These are phyloP conservation scores for Cyprinodon tularosa DNA, from an alignment of 2,113 vertebrate species.

Conservation along the genomic window DNA sequence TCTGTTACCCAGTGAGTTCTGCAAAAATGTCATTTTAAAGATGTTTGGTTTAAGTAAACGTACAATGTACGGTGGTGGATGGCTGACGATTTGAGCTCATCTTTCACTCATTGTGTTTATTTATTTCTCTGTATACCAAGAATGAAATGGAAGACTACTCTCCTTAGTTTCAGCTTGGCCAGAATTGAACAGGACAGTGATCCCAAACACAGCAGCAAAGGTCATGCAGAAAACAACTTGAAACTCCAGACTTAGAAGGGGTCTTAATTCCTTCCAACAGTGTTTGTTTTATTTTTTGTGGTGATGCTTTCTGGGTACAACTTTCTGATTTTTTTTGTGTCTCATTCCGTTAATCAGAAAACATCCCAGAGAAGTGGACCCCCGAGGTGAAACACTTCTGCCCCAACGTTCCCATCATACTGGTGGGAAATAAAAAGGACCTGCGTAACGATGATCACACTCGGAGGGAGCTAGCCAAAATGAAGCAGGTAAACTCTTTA, in stretches of 20 bases:
- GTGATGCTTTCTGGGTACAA: neutral
- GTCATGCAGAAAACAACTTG: neutral
- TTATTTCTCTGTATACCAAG: too few relatives aligned
- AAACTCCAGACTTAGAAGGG: neutral
- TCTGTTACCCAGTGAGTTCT: too few relatives aligned
- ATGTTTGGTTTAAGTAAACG: too few relatives aligned
- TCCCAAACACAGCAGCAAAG: neutral
- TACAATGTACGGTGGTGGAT: too few relatives aligned
- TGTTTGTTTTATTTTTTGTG: neutral
- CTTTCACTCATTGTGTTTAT: too few relatives aligned
- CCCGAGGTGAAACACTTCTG: slow-evolving; percentile 99
- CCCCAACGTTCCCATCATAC: slow-evolving; percentile 97
- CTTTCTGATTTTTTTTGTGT: slow-evolving; percentile 1
- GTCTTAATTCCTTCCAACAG: neutral
- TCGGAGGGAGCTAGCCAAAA: slow-evolving; percentile 95
- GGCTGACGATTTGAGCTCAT: too few relatives aligned
- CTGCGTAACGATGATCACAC: slow-evolving; percentile 98
- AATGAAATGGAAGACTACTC: too few relatives aligned
- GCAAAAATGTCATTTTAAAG: too few relatives aligned
- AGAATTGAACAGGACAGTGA: neutral
- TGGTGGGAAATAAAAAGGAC: slow-evolving; percentile 99
- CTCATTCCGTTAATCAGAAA: slow-evolving; percentile 81
- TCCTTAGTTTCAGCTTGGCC: too few relatives aligned
- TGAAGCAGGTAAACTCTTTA: slow-evolving; percentile 89
- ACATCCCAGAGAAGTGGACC: slow-evolving; percentile 99